Base-by-base conservation (phyloP, 2,113 vertebrate genomes). In the Haemorhous mexicanus region DNA sequence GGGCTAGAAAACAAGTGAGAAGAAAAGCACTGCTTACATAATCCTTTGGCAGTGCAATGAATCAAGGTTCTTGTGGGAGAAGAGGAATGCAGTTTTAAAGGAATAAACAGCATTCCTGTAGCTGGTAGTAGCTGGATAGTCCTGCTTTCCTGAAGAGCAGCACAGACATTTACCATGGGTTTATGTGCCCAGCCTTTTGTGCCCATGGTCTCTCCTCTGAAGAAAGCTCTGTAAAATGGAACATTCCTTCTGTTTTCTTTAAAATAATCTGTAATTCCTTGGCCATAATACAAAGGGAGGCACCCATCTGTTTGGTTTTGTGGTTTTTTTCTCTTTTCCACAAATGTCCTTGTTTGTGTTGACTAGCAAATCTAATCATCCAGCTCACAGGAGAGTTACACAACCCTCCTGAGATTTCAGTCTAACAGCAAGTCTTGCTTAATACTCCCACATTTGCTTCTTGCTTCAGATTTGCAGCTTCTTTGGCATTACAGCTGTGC, bases 281-380 rank as follows among this genome's bases (percentile, higher is more conserved):
- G 53, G 83, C 68, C 8, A 5, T 61, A 86, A 84, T 0, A 7
- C 88, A 92, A 92, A 92, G 53, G 77, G 90, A 94, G 77, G 33
- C 28, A 80, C 32, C 68, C 80, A 72, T 94, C 73, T 93, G 80
- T 73, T 92, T 80, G 47, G 41, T 63, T 55, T 76, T 59, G 28
- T 11, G 11, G 0, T 43, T 90, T 59, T 28, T 39, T 63, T 20
- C 9, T 59, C 28, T 72, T 73, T 96, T 81, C 62, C 44, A 76
- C 61, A 64, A 92, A 92, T 61, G 75, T 67, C 35, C 59, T 90
- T 92, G 90, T 96, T 96, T 93, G n/a, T 75, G n/a, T 93, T 84
- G 80, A 87, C 92, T 35, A 81, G 41, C 30, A 84, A 72, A 84
- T 84, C 64, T 75, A 74, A 90, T 94, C 68, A 77, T 82, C 49